phyloP scores from a whole-genome alignment of 2,113 vertebrate genomes.

The Bothrops jararaca region DNA sequence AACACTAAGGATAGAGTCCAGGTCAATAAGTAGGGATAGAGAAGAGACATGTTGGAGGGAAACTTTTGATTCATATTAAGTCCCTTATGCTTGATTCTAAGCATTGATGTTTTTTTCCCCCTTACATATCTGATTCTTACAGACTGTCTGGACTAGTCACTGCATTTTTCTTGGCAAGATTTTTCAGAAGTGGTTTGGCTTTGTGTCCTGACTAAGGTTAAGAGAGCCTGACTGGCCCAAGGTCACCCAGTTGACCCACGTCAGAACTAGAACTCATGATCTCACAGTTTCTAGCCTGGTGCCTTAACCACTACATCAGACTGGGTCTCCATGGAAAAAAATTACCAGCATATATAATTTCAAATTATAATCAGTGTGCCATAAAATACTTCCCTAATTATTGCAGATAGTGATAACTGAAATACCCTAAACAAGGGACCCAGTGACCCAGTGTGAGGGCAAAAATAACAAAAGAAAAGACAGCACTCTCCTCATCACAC shows the following conservation, averaged over 20 bases:
- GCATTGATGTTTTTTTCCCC: neutral
- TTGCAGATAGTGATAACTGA: neutral
- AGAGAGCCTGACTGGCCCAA: neutral
- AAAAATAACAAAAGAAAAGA: neutral
- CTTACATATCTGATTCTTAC: neutral
- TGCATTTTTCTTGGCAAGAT: neutral
- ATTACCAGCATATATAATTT: neutral
- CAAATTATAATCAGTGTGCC: neutral
- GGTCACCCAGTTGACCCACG: no score
- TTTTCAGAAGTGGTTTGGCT: neutral
- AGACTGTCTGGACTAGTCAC: neutral
- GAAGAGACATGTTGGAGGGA: neutral
- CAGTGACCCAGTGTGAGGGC: neutral
- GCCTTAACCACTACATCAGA: no score
- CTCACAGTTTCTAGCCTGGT: no score
- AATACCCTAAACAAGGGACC: neutral
- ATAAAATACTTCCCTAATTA: neutral
- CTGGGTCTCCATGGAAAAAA: neutral
- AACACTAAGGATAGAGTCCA: neutral
- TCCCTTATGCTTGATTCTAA: neutral
- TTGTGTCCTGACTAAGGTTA: neutral
- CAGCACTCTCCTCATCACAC: neutral
- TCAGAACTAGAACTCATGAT: no score
- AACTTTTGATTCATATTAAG: neutral
- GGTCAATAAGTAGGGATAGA: neutral